A percentile compares a stretch with the other conserved stretches of the same genome.
Conservation (phyloP, 2,113 vertebrate species). For the Calidris pygmaea region DNA sequence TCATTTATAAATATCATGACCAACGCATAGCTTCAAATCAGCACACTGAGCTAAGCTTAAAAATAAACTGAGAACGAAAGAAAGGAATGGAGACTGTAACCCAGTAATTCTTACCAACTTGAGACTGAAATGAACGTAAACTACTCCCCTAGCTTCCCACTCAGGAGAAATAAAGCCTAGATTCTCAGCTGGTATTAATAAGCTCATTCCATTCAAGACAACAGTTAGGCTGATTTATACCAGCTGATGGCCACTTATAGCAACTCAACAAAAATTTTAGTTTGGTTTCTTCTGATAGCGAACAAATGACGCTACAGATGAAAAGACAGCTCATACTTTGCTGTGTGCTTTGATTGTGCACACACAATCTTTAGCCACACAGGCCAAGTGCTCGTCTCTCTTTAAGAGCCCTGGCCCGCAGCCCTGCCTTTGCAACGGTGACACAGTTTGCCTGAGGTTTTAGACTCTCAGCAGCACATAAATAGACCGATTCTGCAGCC, state of each 20-base stretch:
- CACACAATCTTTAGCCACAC: neutral
- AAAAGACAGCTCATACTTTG: neutral
- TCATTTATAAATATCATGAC: neutral
- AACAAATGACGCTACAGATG: neutral
- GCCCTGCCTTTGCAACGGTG: slow-evolving; percentile 30
- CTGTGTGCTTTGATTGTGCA: neutral
- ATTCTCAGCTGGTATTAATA: neutral
- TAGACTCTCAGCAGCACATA: neutral
- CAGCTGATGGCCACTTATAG: neutral
- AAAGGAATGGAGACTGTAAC: neutral
- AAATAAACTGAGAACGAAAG: neutral
- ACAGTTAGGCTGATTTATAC: neutral
- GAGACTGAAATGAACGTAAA: neutral
- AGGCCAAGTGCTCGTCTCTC: neutral
- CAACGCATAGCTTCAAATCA: neutral
- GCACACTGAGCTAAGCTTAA: neutral
- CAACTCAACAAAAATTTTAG: neutral
- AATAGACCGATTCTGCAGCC: neutral
- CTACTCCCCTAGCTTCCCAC: neutral
- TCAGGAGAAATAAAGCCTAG: neutral
- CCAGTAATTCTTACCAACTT: neutral
- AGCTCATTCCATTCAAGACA: neutral
- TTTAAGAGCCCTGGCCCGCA: slow-evolving; percentile 16
- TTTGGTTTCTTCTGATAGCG: neutral
- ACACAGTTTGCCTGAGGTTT: slow-evolving; percentile 26